phyloP scores from a whole-genome alignment of 2,888 invertebrate species.

The Macropis europaea region DNA sequence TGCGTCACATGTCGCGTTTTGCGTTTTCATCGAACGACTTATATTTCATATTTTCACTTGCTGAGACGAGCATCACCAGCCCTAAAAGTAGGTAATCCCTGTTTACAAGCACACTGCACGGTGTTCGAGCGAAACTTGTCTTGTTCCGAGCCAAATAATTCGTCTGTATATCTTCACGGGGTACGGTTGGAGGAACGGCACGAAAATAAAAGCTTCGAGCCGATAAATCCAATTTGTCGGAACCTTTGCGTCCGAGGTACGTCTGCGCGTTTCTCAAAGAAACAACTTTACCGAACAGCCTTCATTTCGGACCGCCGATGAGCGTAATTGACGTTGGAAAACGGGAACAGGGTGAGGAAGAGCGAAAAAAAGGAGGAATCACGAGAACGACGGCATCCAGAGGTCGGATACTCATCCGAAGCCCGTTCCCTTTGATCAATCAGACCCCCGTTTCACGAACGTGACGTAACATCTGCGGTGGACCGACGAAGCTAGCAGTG shows the following conservation, averaged over 20 bases:
- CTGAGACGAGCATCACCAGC: too few species aligned
- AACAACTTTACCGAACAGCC: slow-evolving; percentile 27
- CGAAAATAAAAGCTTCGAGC: slow-evolving; percentile 11
- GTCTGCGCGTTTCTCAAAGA: slow-evolving; percentile 35
- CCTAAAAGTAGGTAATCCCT: too few species aligned
- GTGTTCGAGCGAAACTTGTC: too few species aligned
- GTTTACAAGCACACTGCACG: too few species aligned
- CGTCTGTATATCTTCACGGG: too few species aligned
- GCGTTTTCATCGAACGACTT: too few species aligned
- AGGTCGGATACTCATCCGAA: slow-evolving; percentile 26
- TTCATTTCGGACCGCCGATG: slow-evolving; percentile 39
- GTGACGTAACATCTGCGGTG: slow-evolving; percentile 57
- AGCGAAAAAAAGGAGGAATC: neutral
- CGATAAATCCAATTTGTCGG: slow-evolving; percentile 30
- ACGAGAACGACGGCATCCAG: slow-evolving; percentile 5
- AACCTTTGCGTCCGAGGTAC: slow-evolving; percentile 4
- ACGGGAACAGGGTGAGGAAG: neutral
- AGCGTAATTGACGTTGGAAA: slow-evolving; percentile 45
- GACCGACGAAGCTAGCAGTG: slow-evolving; percentile 21
- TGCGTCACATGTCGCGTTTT: too few species aligned
- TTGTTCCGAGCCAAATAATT: too few species aligned
- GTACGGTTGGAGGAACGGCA: too few species aligned
- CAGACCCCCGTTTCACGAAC: slow-evolving; percentile 49
- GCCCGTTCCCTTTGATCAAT: slow-evolving; percentile 60
- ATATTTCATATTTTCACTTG: too few species aligned